phyloP scores from a whole-genome alignment of 2,888 invertebrate species.

The Torymus texanus region DNA sequence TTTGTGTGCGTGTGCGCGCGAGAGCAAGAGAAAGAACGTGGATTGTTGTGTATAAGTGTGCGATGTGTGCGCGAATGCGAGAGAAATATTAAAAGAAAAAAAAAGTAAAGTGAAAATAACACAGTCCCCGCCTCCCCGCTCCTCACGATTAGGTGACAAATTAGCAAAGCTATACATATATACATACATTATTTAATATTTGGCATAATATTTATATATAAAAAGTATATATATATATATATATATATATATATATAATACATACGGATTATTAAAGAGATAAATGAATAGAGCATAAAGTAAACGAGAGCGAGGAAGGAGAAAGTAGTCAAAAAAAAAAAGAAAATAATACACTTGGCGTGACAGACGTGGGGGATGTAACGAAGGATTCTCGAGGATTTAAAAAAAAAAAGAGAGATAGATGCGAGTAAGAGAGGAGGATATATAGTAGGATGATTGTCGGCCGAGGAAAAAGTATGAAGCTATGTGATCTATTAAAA shows the following conservation, averaged over 20 bases:
- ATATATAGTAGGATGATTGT: conserved; percentile 30
- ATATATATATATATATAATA: conserved; percentile 61
- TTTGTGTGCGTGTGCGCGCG: conserved; percentile 58
- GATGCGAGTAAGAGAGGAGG: background rate
- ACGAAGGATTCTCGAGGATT: conserved; percentile 8
- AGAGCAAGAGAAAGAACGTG: background rate
- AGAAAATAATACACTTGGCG: conserved; percentile 57
- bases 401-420: conserved; percentile 58
- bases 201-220: conserved; percentile 72
- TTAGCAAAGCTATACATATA: conserved; percentile 67
- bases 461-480: conserved; percentile 69
- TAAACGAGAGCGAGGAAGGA: conserved; percentile 57
- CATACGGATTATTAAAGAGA: conserved; percentile 58
- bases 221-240: conserved; percentile 60
- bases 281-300: conserved; percentile 51
- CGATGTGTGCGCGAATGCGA: background rate
- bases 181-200: conserved; percentile 71
- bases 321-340: conserved; percentile 60
- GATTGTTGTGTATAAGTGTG: too few relatives aligned
- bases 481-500: conserved; percentile 74
- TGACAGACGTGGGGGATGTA: conserved; percentile 51
- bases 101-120: conserved; percentile 29
- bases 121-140: conserved; percentile 62
- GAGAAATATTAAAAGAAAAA: conserved; percentile 53
- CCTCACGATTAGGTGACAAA: conserved; percentile 67